Conservation (phyloP, 2,888 invertebrate genomes). For the Lapara coniferarum region DNA sequence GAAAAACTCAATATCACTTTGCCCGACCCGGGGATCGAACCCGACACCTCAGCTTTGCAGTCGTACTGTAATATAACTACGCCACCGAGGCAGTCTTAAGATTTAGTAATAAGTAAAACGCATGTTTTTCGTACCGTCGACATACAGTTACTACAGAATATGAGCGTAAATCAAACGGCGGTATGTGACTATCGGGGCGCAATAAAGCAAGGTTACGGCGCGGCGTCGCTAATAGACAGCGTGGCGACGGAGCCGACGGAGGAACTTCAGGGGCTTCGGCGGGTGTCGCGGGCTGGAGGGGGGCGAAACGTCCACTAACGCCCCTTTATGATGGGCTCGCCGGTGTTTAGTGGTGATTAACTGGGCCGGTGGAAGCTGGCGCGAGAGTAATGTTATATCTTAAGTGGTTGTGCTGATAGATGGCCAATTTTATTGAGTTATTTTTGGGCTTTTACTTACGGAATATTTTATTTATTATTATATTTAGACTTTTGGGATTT, state of each 20-base stretch:
- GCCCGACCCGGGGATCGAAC: no score
- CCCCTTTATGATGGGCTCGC: slow-evolving; percentile 37
- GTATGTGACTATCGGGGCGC: slow-evolving; percentile 44
- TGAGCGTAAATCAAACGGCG: slow-evolving; percentile 61
- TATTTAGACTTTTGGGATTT: no score
- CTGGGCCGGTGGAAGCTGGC: slow-evolving; percentile 25
- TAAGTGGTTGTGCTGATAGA: slow-evolving; percentile 15
- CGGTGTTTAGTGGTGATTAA: slow-evolving; percentile 36
- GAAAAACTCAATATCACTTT: no score
- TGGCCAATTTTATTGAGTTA: slow-evolving; percentile 19
- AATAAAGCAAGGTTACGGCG: slow-evolving; percentile 58
- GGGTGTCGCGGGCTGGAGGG: slow-evolving; percentile 23
- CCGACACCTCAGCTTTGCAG: no score
- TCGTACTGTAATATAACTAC: no score
- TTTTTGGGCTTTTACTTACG: slow-evolving; percentile 3
- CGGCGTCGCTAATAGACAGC: slow-evolving; percentile 54
- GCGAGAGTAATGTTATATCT: slow-evolving; percentile 25
- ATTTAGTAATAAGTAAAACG: no score
- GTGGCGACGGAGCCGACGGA: slow-evolving; percentile 26
- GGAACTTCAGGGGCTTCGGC: neutral
- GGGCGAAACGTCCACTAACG: slow-evolving; percentile 34
- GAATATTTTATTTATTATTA: neutral
- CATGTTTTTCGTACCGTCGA: no score
- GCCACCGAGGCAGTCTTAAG: no score
- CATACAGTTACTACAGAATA: slow-evolving; percentile 31